These are phyloP conservation scores for Sceloporus tristichus DNA, from an alignment of 2,113 vertebrate genomes.

Conservation along the genomic window DNA sequence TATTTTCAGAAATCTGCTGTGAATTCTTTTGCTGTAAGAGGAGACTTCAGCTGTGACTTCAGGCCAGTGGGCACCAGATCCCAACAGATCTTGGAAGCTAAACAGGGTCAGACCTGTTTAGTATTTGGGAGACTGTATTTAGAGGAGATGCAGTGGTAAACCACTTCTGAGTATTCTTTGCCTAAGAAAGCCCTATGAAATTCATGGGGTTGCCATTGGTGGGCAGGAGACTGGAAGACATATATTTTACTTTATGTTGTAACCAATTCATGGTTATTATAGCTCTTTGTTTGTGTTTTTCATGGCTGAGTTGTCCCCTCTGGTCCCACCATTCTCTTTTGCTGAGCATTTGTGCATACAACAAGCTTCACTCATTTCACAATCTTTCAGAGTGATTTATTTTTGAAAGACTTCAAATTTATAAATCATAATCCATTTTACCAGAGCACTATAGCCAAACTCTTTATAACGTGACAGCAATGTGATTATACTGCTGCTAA, in stretches of 20 bases:
- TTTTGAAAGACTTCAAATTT: conserved; percentile 25
- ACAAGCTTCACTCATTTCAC: background rate
- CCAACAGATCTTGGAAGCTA: no score
- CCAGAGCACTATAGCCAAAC: background rate
- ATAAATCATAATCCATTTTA: background rate
- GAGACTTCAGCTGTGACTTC: background rate
- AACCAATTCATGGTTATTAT: background rate
- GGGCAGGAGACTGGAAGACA: no score
- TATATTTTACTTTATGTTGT: no score
- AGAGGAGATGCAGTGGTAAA: no score
- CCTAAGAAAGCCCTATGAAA: no score
- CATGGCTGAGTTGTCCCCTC: background rate
- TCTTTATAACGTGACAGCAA: conserved; percentile 15
- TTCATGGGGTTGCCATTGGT: no score
- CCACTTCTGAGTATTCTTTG: no score
- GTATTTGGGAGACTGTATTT: no score
- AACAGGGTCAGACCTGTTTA: no score
- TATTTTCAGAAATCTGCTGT: conserved; percentile 18
- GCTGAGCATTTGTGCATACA: background rate
- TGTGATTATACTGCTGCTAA: background rate
- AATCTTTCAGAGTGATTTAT: background rate
- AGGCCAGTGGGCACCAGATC: no score
- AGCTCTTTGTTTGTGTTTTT: background rate
- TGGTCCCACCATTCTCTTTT: background rate
- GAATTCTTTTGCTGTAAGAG: background rate